Base-by-base conservation (phyloP, 2,797 vertebrate genomes). In the Molossus alvarezi region DNA sequence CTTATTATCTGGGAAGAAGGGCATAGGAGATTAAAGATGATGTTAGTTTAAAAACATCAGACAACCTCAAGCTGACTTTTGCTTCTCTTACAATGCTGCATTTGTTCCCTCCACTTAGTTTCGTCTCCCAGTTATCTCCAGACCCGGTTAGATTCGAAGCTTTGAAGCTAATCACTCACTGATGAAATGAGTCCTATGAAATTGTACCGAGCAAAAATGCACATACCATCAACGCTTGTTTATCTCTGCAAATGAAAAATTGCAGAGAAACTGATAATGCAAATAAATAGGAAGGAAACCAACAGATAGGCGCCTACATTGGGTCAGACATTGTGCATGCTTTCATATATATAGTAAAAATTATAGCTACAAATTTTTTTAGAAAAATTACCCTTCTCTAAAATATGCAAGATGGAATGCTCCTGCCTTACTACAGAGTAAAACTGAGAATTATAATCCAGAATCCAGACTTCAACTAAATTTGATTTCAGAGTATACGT, bases 1-100 rank as follows among this genome's bases (percentile, higher is more conserved):
- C 98, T 98, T 97, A 95, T 96, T 98, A 98, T 98, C 97, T 93
- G 97, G 97, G 98, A 97, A 98, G 97, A 98, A 97, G 98, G 96
- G 94, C 98, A 97, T 88, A 97, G 97, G 97, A 97, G 98, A 98
- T 98, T 98, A 98, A 98, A 98, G 97, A 98, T 96, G 97, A 98
- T 98, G 97, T 97, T 98, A 97, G 95, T 96, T 96, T 93, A 93
- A 95, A 98, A 96, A 98, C 97, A 87, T 95, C 94, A 97, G 97
- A 97, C 95, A 96, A 5, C 92, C 87, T 95, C 93, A 45, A 80
- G 73, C 94, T 93, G 92, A 62, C 97, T 98, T 98, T 96, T 94
- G 97, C 95, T 86, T 98, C 92, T 8, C 84, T 84, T 58, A 95
- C 97, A 98, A 86, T 96, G 97, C 89, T 94, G 80, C 93, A 83